Conservation (phyloP, 2,888 invertebrate genomes). For the Cerastis leucographa region DNA sequence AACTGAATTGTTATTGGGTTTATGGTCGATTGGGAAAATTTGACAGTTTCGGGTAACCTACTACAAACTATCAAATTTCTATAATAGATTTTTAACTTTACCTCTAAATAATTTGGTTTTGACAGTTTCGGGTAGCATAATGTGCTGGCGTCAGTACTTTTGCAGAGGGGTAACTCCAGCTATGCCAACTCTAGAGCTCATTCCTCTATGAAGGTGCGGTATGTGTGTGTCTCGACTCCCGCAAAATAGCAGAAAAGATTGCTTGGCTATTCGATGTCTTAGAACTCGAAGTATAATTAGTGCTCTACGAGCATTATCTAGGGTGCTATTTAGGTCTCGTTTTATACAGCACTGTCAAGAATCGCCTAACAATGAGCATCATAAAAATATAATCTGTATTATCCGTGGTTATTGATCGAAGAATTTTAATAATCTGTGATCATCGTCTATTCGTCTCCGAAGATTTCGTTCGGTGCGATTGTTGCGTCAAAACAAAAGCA, state of each 20-base stretch:
- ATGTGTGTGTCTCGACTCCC: neutral
- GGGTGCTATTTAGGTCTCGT: neutral
- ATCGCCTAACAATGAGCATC: neutral
- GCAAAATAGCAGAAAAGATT: neutral
- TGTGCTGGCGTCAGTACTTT: too few species aligned
- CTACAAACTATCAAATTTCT: too few species aligned
- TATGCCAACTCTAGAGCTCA: neutral
- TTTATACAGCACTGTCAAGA: neutral
- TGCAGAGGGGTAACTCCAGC: neutral
- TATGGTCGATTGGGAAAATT: too few species aligned
- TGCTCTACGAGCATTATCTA: too few species aligned
- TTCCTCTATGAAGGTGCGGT: neutral
- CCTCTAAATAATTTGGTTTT: too few species aligned
- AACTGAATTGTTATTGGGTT: too few species aligned
- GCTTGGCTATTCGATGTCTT: neutral
- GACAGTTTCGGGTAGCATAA: too few species aligned
- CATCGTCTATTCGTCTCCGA: neutral
- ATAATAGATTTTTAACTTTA: too few species aligned
- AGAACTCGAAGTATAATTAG: too few species aligned
- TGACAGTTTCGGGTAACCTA: too few species aligned
- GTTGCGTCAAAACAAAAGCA: constrained; percentile 26
- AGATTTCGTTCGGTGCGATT: constrained; percentile 4
- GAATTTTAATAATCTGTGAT: neutral
- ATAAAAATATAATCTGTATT: neutral
- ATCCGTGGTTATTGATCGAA: neutral